Conservation (phyloP, 2,888 invertebrate species). For the Cyaniris semiargus region DNA sequence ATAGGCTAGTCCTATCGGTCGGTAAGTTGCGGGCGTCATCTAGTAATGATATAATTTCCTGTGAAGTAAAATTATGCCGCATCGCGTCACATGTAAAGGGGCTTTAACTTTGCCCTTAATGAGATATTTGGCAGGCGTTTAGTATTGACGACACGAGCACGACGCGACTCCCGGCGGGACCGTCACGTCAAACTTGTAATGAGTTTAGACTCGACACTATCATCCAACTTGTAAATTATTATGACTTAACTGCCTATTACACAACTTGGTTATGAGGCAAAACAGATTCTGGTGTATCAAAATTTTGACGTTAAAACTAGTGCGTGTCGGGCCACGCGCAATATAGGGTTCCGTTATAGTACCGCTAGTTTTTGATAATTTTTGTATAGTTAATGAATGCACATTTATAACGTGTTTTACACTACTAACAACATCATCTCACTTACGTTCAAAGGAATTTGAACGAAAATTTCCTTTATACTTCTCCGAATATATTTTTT, state of each 20-base stretch:
- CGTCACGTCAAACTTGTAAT: neutral
- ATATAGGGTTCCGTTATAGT: no score
- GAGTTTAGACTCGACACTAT: neutral
- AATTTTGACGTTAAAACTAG: neutral
- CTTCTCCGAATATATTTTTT: no score
- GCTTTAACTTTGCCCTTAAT: neutral
- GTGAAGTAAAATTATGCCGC: neutral
- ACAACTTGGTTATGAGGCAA: neutral
- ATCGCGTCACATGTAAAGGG: neutral
- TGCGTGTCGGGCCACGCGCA: no score
- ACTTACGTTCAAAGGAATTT: no score
- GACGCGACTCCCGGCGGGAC: neutral
- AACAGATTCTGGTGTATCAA: neutral
- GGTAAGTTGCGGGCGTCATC: no score
- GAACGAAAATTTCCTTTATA: no score
- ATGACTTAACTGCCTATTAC: neutral
- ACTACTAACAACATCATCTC: no score
- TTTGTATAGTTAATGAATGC: no score
- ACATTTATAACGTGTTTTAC: no score
- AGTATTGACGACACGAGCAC: conserved; percentile 1
- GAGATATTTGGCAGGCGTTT: neutral
- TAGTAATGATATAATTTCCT: neutral
- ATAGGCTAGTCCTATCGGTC: no score
- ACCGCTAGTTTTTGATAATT: no score
- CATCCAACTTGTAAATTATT: neutral